phyloP scores from a whole-genome alignment of 2,888 invertebrate species.

The Tetranychus piercei region DNA sequence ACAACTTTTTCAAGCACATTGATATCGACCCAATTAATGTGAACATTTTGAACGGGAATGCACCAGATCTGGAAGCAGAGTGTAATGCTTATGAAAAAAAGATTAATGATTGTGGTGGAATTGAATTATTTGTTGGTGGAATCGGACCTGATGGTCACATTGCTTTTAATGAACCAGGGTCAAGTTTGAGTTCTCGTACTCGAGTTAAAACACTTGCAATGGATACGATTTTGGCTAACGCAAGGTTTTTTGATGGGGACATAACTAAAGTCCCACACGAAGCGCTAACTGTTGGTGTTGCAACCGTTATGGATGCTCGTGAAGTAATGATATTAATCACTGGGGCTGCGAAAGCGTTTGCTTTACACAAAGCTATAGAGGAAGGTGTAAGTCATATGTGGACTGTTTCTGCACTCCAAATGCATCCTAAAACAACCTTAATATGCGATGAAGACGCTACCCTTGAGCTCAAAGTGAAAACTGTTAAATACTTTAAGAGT shows the following conservation, averaged over 20 bases:
- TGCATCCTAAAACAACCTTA: conserved; percentile 76
- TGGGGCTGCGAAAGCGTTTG: conserved; percentile 85
- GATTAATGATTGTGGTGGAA: conserved; percentile 70
- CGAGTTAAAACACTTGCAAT: conserved; percentile 86
- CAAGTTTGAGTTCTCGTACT: conserved; percentile 81
- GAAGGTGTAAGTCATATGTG: conserved; percentile 99
- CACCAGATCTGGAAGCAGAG: conserved; percentile 60
- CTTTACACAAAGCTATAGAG: conserved; percentile 90
- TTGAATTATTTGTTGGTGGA: conserved; percentile 86
- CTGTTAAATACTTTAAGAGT: conserved; percentile 95
- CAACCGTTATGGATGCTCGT: conserved; percentile 93
- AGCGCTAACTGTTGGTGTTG: conserved; percentile 93
- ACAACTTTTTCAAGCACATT: conserved; percentile 93
- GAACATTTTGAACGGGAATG: conserved; percentile 84
- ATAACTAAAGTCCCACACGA: conserved; percentile 73
- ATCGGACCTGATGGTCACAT: conserved; percentile 18
- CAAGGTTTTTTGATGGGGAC: conserved; percentile 88
- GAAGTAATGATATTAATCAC: conserved; percentile 96
- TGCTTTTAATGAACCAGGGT: conserved; percentile 97
- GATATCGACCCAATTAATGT: conserved; percentile 83
- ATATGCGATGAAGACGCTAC: conserved; percentile 96
- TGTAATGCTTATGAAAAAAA: conserved; percentile 66
- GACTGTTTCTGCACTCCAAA: conserved; percentile 97
- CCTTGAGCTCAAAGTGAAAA: conserved; percentile 83
- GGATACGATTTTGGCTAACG: conserved; percentile 92